Base-by-base conservation (phyloP, 2,113 vertebrate species). In the Rhinopithecus roxellana region DNA sequence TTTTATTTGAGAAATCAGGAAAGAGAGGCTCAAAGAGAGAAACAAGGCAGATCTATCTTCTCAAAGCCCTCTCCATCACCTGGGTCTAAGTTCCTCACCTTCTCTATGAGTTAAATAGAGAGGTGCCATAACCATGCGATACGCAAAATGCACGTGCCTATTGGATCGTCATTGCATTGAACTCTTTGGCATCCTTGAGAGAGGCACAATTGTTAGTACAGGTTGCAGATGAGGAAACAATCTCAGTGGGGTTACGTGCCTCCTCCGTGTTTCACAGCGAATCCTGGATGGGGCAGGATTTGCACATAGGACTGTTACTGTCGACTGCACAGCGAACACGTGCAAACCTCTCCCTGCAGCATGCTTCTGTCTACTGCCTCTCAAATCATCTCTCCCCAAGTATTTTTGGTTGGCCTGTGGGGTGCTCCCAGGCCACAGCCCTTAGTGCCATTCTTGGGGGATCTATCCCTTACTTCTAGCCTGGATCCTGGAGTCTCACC, bases 271-370 rank as follows among this genome's bases (percentile, higher is more conserved):
- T 45, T 17, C 38, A 35, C 8, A 85, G 80, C 57, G 78, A 2
- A 10, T 43, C 14, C n/a, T 1, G n/a, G 10, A 45, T 27, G 12
- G 25, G 45, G 23, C 8, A 52, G 43, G 55, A 93, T 64, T 77
- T 50, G 25, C 45, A 77, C 20, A 14, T 8, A 16, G 23, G 69
- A 50, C 35, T 45, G 43, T 27, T 17, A 35, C 40, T n/a, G 2
- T 1, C 0, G 16, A 38, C 8, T 4, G 6, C 61, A 70, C 3
- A 1, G 40, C 6, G 4, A 22, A 32, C 10, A 8, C 1, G 1
- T 3, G 23, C 23, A 11, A 38, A 2, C 12, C 81, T 40, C n/a
- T n/a, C 27, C 23, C 38, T 17, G 48, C 11, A 2, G 8, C 0
- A 4, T n/a, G 3, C 11, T n/a, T 27, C 70, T 5, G 13, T 57